Conservation (phyloP, 2,888 invertebrate species). For the Zaprionus obscuricornis region DNA sequence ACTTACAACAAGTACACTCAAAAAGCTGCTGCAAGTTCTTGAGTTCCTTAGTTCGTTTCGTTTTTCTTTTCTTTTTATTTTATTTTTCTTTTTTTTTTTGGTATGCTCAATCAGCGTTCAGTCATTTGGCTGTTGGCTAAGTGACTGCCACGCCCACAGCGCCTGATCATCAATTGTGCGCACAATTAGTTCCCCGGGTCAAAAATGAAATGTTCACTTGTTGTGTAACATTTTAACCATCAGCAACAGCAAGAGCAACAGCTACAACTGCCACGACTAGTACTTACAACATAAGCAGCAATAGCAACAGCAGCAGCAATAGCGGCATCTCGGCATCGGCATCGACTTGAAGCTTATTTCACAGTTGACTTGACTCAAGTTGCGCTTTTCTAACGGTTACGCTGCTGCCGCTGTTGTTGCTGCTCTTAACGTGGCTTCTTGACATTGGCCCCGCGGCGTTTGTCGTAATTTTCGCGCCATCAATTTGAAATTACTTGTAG, state of each 20-base stretch:
- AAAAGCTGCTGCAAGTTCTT: constrained; percentile 15
- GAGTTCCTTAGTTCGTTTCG: too few relatives aligned
- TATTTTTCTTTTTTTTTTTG: too few relatives aligned
- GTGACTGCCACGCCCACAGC: constrained; percentile 48
- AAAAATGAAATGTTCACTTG: constrained; percentile 48
- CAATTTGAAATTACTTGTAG: constrained; percentile 75
- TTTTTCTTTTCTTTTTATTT: too few relatives aligned
- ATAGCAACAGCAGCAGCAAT: not conserved
- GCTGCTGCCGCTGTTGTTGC: constrained; percentile 16
- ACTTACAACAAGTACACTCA: not conserved
- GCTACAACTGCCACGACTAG: not conserved
- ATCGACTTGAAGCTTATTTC: constrained; percentile 62
- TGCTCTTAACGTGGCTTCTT: constrained; percentile 48
- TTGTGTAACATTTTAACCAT: constrained; percentile 51
- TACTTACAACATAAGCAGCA: too few relatives aligned
- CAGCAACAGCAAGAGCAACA: constrained; percentile 29
- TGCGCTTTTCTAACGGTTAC: constrained; percentile 64
- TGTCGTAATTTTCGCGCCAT: constrained; percentile 80
- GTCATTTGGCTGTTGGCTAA: constrained; percentile 45
- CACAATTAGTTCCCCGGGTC: constrained; percentile 70
- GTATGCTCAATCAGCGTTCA: constrained; percentile 49
- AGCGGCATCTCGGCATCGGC: not conserved
- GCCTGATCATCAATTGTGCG: constrained; percentile 58
- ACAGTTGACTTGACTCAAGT: constrained; percentile 63
- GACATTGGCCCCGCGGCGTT: constrained; percentile 62